Conservation (phyloP, 2,797 vertebrate genomes). For the Microctenopoma steveboyesi region DNA sequence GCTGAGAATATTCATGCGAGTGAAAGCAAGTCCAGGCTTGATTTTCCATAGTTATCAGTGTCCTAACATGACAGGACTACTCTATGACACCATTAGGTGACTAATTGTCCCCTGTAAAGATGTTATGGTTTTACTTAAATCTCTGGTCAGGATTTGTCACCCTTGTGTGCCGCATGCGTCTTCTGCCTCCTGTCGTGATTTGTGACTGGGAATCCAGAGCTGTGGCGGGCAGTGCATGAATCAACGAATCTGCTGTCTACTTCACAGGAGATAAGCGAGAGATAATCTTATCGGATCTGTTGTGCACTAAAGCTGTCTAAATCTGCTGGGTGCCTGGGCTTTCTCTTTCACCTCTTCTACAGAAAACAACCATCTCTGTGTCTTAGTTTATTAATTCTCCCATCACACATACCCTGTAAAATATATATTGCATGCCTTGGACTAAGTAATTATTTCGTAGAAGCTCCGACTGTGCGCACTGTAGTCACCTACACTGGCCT, state of each 20-base stretch:
- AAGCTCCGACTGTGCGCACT: not conserved
- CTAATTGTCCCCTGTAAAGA: not conserved
- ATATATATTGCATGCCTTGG: not conserved
- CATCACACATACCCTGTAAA: not conserved
- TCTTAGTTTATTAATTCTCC: not conserved
- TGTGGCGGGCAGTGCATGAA: constrained; percentile 50
- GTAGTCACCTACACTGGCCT: not conserved
- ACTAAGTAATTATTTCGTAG: not conserved
- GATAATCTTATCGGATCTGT: constrained; percentile 78
- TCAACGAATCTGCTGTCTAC: constrained; percentile 69
- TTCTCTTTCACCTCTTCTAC: constrained; percentile 63
- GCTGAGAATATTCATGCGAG: constrained; percentile 40
- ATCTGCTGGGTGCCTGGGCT: constrained; percentile 61
- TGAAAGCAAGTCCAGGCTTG: constrained; percentile 26
- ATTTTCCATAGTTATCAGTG: constrained; percentile 12
- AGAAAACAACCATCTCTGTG: constrained; percentile 33
- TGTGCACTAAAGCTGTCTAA: constrained; percentile 74
- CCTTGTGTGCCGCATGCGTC: not conserved
- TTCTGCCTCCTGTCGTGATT: constrained; percentile 14
- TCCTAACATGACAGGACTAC: constrained; percentile 3
- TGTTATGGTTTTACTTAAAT: not conserved
- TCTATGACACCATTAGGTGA: constrained; percentile 13
- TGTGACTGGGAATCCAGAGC: constrained; percentile 45
- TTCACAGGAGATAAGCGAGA: constrained; percentile 72
- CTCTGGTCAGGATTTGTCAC: constrained; percentile 10